Base-by-base conservation (phyloP, 1,140 invertebrate genomes). In the Pteromalus puparum region DNA sequence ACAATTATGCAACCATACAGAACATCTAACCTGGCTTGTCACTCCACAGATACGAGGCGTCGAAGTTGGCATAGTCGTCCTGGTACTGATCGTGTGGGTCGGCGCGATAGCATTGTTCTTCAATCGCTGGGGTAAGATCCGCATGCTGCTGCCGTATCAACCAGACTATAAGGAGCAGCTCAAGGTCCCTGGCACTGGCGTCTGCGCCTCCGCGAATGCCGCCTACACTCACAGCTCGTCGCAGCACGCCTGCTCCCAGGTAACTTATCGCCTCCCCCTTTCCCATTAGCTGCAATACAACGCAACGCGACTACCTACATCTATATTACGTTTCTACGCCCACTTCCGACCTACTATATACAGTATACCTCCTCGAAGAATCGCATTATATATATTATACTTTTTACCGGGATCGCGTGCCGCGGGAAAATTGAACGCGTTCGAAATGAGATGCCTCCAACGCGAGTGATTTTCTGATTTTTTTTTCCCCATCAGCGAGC, bases 71-170 rank as follows among this genome's bases (percentile, higher is more conserved):
- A 97, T 98, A 87, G 97, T 98, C 21, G 94, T 97, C 21, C 92
- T 98, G 88, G 97, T 98, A 38, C 93, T 98, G 65, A 94, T 97
- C 84, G 95, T 98, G 13, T 98, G 97, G 97, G 95, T 97, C 5
- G 97, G 95, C 0, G 97, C 97, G 13, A 98, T 98, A 88, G 96
- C 96, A 0, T 93, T 98, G 5, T 98, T 98, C 94, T 97, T 98
- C 93, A 98, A 97, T 90, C 94, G 97, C 53, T 98, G 97, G 97
- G 97, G 97, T 21, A 98, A 98, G 93, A 98, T 98, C 72, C 94
- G 97, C 65, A 98, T 98, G 97, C 93, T 98, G 83, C 93, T 98
- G 86, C 97, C 97, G 1, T 98, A 98, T 91, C 97, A 98, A 89
- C 97, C 97, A 9, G 97, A 97, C 87, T 97, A 97, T 91, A 97